Conservation (phyloP, 1,140 invertebrate genomes). For the Hylyphantes graminicola region DNA sequence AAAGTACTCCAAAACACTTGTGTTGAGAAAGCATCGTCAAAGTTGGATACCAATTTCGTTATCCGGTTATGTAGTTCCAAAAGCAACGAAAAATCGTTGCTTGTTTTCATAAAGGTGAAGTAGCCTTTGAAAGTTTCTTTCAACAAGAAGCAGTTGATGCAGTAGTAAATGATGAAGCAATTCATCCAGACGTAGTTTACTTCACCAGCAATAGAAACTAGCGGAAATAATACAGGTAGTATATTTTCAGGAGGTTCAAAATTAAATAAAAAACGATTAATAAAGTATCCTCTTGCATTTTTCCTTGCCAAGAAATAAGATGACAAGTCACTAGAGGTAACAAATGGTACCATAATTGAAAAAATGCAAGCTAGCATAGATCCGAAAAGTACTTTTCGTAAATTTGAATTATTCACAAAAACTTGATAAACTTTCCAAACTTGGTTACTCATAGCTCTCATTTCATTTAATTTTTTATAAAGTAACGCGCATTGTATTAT, state of each 20-base stretch:
- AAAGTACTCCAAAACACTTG: not conserved
- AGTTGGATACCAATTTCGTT: not conserved
- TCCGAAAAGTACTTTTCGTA: not conserved
- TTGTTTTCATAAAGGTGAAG: not conserved
- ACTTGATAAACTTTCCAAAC: not conserved
- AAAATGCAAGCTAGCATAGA: not conserved
- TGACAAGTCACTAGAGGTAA: not conserved
- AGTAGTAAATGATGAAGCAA: not conserved
- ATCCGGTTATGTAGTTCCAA: not conserved
- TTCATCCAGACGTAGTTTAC: slow-evolving; percentile 3
- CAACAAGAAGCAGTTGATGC: not conserved
- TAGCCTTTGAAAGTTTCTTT: not conserved
- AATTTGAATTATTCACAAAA: not conserved
- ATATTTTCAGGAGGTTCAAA: not conserved
- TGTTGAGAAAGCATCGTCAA: not conserved
- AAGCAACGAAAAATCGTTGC: not conserved
- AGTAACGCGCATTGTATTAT: not conserved
- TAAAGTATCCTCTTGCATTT: not conserved
- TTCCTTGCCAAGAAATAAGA: not conserved
- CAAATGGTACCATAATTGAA: not conserved
- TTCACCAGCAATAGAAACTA: not conserved
- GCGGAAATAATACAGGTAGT: not conserved
- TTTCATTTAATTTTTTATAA: not conserved
- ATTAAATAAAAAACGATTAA: not conserved
- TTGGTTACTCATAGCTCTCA: not conserved